Percentiles rank a stretch among this genome's conserved stretches.
These are phyloP conservation scores for Calephelis nemesis DNA, from an alignment of 1,140 invertebrate genomes.

Conservation along the genomic window DNA sequence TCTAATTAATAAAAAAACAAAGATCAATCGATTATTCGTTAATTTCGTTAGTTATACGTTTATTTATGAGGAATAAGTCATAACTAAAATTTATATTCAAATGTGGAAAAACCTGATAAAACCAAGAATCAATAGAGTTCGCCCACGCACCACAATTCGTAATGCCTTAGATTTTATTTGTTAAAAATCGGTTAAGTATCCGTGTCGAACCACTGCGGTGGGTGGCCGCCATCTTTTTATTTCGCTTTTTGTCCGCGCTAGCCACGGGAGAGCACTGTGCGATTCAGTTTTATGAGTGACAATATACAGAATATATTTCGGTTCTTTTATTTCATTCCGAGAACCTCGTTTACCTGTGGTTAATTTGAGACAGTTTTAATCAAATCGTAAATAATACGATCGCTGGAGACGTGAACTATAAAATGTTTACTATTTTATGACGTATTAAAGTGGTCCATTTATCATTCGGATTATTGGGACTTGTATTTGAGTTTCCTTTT, in stretches of 20 bases:
- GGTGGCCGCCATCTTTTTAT: conserved; percentile 76
- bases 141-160: conserved; percentile 58
- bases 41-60: no score
- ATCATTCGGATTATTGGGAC: conserved; percentile 2
- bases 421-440: conserved; percentile 69
- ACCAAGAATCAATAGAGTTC: conserved; percentile 23
- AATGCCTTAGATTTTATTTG: conserved; percentile 80
- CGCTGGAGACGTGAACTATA: conserved; percentile 53
- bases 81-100: conserved; percentile 1
- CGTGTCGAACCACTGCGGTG: conserved; percentile 75
- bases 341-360: conserved; percentile 65
- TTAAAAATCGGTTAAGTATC: conserved; percentile 80
- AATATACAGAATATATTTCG: conserved; percentile 55
- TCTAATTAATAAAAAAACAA: no score
- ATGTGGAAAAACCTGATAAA: conserved; percentile 8
- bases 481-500: not conserved
- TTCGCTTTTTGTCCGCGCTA: conserved; percentile 70
- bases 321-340: conserved; percentile 54
- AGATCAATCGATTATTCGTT: no score
- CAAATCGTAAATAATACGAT: conserved; percentile 68
- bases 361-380: conserved; percentile 66
- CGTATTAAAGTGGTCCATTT: conserved; percentile 56
- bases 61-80: conserved; percentile 11
- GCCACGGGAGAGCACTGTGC: conserved; percentile 66
- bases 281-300: conserved; percentile 74